phyloP scores from a whole-genome alignment of 1,140 invertebrate genomes.

The Gonatopus flavifemur region DNA sequence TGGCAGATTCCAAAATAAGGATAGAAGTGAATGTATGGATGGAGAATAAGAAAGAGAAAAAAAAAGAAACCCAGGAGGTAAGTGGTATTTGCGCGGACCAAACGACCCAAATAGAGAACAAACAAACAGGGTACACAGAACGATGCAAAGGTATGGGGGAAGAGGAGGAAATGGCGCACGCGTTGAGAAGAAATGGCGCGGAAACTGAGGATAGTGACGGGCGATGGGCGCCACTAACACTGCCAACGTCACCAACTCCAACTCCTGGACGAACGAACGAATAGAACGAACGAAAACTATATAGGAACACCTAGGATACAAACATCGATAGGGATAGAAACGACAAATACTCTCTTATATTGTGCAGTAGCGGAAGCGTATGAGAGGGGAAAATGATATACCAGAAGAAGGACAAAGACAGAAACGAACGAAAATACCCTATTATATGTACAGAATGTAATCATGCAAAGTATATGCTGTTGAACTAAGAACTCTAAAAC shows the following conservation, averaged over 20 bases:
- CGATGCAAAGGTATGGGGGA: constrained; percentile 10
- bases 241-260: constrained; percentile 38
- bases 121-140: constrained; percentile 37
- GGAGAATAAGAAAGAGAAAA: too few species aligned
- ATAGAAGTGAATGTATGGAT: too few species aligned
- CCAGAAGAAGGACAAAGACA: constrained; percentile 47
- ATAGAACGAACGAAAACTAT: constrained; percentile 48
- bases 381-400: too few species aligned
- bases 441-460: too few species aligned
- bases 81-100: constrained; percentile 56
- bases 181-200: constrained; percentile 59
- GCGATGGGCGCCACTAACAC: constrained; percentile 53
- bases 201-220: constrained; percentile 58
- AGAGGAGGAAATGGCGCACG: constrained; percentile 57
- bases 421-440: constrained; percentile 47
- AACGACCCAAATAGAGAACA: constrained; percentile 58
- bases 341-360: constrained; percentile 38
- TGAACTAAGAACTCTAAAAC: too few species aligned
- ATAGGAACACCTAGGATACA: too few species aligned
- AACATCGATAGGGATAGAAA: constrained; percentile 45
- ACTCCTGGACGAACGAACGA: background rate
- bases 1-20: too few species aligned
- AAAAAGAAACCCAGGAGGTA: too few species aligned
- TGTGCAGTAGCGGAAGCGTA: constrained; percentile 13
- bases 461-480: too few species aligned